A percentile compares a stretch with the other conserved stretches of the same genome.
These are phyloP conservation scores for Pecten maximus DNA, from an alignment of 2,888 invertebrate genomes.

Conservation along the genomic window DNA sequence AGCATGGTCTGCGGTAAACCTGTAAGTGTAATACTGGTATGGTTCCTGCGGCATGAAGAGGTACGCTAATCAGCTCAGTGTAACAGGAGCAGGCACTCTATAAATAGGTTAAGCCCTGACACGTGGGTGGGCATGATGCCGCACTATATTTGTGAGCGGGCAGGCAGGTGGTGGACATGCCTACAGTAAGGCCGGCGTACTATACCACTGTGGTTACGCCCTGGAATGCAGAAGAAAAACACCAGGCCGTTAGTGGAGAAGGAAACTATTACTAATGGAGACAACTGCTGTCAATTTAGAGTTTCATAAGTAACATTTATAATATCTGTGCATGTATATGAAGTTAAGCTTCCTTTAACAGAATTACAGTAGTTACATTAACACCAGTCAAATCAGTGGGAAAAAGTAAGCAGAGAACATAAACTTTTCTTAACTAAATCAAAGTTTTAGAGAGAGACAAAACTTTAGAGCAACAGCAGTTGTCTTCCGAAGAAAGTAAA, in stretches of 20 bases:
- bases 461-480: neutral
- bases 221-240: constrained; percentile 56
- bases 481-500: neutral
- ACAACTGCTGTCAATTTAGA: constrained; percentile 42
- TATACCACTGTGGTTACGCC: constrained; percentile 56
- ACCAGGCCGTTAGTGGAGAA: constrained; percentile 33
- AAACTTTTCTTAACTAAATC: constrained; percentile 12
- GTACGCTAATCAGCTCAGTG: neutral
- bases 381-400: neutral
- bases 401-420: neutral
- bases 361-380: neutral
- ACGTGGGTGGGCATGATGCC: neutral
- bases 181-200: constrained; percentile 31
- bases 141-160: neutral
- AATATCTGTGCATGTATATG: neutral
- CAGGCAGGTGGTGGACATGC: neutral
- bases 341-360: neutral
- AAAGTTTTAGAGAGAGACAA: neutral
- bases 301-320: neutral
- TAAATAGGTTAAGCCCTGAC: constrained; percentile 2
- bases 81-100: neutral
- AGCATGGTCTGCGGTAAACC: neutral
- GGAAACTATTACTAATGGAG: constrained; percentile 17
- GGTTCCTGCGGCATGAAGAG: constrained; percentile 8
- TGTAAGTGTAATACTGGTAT: constrained; percentile 22